Evolutionary conservation across 2,797 vertebrate species (phyloP), one percentile per base, ranked within the genome.

Genomic region (Crenuchus spilurus): DNA sequence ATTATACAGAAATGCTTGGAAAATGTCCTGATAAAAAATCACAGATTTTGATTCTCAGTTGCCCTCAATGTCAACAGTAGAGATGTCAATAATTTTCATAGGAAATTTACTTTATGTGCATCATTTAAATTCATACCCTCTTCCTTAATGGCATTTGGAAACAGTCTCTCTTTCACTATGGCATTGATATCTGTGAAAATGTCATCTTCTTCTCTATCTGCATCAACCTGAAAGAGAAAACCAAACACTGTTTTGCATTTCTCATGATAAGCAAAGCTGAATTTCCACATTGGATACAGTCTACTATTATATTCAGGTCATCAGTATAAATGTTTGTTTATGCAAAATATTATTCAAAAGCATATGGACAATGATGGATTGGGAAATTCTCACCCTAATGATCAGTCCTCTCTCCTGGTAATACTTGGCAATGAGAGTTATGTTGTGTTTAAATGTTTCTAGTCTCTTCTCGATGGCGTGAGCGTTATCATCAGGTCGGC

Each of bases 401-500:
- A 91, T 77, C 6, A 85, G 66, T 16, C 86, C 87, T 63, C 86
- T 86, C 61, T 90, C 88, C 65, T 91, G 88, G 77, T 90, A 91
- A 76, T 91, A 89, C 73, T 90, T 89, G 72, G 85, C 84, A 26
- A 90, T 88, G 66, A 88, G 79, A 2, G 79, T 80, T 48, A 88
- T 82, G 64, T 90, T 89, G 70, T 86, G 88, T 72, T 88, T 90
- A 72, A 91, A 91, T 0, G 85, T 90, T 54, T 90, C 88, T 44
- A 91, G 78, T 46, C 87, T 72, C 62, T 86, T 86, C 68, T 87
- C 85, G 6, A 90, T 86, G 75, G 88, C 87, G 0, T 85, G 88
- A 68, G 86, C 30, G 8, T 89, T 90, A 75, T 91, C 87, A 24
- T 91, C 87, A 0, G 84, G 86, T 1, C 86, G 85, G 6, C 90